phyloP scores from a whole-genome alignment of 1,140 invertebrate genomes.

The Platyura marginata region DNA sequence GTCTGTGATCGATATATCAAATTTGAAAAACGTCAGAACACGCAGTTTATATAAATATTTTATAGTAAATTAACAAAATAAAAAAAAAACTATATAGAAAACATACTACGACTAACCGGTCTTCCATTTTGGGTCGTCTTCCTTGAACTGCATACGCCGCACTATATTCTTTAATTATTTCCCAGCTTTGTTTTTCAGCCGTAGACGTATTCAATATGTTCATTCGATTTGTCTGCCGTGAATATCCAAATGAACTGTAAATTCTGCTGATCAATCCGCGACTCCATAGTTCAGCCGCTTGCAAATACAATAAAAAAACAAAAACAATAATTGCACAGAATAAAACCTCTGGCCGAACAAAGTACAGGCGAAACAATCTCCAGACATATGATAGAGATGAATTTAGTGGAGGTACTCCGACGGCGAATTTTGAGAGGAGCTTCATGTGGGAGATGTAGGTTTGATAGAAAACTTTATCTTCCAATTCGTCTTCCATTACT shows the following conservation, averaged over 20 bases:
- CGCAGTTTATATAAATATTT: background rate
- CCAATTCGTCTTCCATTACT: conserved; percentile 74
- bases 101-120: conserved; percentile 32
- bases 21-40: background rate
- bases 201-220: conserved; percentile 27
- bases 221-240: conserved; percentile 31
- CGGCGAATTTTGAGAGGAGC: conserved; percentile 55
- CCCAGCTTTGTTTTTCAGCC: conserved; percentile 48
- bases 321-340: conserved; percentile 43
- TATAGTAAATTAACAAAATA: background rate
- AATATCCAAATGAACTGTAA: conserved; percentile 43
- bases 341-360: conserved; percentile 56
- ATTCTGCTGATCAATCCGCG: conserved; percentile 50
- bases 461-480: conserved; percentile 69
- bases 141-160: conserved; percentile 82
- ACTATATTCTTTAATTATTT: conserved; percentile 48
- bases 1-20: background rate
- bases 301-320: conserved; percentile 52
- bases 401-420: conserved; percentile 40
- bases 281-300: conserved; percentile 61
- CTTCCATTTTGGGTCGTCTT: conserved; percentile 78
- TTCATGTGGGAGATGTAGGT: conserved; percentile 67
- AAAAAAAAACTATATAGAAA: conserved; percentile 16
- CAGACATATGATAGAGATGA: conserved; percentile 46
- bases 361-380: conserved; percentile 49